A percentile compares a stretch with the other conserved stretches of the same genome.
Evolutionary conservation across 2,113 vertebrate species (phyloP).

Genomic region (Pseudolaguvia tuberculata): DNA sequence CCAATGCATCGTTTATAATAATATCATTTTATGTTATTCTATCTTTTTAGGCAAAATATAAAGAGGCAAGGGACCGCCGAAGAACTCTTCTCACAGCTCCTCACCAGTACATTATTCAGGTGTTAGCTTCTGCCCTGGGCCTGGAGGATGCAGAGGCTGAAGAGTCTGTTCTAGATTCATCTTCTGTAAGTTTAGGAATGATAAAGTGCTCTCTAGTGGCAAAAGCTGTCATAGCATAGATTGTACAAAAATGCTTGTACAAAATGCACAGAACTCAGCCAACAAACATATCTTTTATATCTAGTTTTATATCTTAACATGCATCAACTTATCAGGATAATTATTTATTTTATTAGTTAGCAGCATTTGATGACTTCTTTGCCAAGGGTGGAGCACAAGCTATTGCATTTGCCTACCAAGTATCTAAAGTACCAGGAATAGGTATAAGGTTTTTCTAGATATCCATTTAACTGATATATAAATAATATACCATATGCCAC

Average conservation of each 20-base stretch:
- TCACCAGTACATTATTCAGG: constrained; percentile 75
- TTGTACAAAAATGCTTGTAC: not conserved
- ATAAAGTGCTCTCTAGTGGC: not conserved
- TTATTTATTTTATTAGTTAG: constrained; percentile 65
- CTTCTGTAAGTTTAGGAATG: constrained; percentile 69
- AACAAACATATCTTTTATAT: not conserved
- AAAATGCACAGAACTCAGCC: not conserved
- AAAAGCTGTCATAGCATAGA: not conserved
- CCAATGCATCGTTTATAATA: too few species aligned
- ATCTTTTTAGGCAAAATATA: constrained; percentile 64
- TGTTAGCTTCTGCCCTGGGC: constrained; percentile 62
- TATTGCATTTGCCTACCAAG: constrained; percentile 77
- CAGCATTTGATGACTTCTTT: constrained; percentile 72
- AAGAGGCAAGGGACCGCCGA: constrained; percentile 68
- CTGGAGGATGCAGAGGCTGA: constrained; percentile 65
- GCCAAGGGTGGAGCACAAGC: constrained; percentile 67
- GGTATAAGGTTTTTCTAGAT: constrained; percentile 65
- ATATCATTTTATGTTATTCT: too few species aligned
- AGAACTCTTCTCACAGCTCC: constrained; percentile 62
- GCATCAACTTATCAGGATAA: constrained; percentile 13
- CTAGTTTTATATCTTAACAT: not conserved
- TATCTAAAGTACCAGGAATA: constrained; percentile 67
- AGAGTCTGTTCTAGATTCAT: constrained; percentile 75
- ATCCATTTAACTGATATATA: too few species aligned
- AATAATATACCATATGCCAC: too few species aligned